A percentile compares a stretch with the other conserved stretches of the same genome.
Conservation (phyloP, 2,113 vertebrate genomes). For the Climacteris rufus region DNA sequence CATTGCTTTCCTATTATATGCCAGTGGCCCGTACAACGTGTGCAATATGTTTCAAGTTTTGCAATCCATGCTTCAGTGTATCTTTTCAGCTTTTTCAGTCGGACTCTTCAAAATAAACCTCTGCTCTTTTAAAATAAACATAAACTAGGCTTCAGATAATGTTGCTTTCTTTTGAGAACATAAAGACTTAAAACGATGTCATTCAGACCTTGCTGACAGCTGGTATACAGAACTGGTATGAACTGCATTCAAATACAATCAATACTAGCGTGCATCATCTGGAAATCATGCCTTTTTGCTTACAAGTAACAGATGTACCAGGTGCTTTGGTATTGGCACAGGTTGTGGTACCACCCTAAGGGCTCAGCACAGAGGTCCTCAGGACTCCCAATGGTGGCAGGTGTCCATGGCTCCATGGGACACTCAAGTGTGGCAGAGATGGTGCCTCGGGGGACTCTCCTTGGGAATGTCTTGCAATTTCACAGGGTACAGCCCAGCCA, state of each 20-base stretch:
- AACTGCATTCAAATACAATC: slow-evolving; percentile 8
- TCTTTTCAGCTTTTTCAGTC: neutral
- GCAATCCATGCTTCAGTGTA: neutral
- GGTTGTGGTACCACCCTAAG: neutral
- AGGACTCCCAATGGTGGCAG: neutral
- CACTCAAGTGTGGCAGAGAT: neutral
- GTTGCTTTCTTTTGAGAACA: slow-evolving; percentile 3
- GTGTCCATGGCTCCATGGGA: neutral
- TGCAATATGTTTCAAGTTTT: neutral
- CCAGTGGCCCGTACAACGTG: neutral
- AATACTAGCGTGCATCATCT: neutral
- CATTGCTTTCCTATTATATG: neutral
- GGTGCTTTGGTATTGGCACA: neutral
- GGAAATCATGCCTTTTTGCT: neutral
- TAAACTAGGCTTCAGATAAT: slow-evolving; percentile 11
- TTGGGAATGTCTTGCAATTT: neutral
- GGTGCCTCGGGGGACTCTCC: neutral
- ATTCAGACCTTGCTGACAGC: slow-evolving; percentile 17
- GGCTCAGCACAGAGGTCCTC: neutral
- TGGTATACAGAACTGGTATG: neutral
- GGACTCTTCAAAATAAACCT: slow-evolving; percentile 23
- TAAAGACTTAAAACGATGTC: slow-evolving; percentile 18
- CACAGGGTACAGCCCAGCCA: neutral
- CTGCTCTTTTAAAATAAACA: slow-evolving; percentile 35
- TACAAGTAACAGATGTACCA: neutral